Conservation (phyloP, 2,888 invertebrate genomes). For the Pollenia griseotomentosa region DNA sequence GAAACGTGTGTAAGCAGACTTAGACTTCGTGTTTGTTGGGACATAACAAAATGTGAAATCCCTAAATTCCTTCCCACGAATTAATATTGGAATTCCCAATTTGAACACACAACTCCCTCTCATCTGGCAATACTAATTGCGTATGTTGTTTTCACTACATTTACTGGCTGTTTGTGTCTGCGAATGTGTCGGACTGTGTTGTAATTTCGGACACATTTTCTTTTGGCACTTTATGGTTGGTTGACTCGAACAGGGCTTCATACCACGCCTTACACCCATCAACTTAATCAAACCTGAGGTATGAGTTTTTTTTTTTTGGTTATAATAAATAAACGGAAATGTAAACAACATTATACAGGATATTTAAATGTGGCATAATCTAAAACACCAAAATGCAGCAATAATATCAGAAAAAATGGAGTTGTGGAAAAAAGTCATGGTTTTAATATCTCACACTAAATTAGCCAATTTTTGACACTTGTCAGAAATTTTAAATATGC, state of each 20-base stretch:
- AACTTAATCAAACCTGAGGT: constrained; percentile 15
- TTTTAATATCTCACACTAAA: constrained; percentile 64
- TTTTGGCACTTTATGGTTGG: constrained; percentile 58
- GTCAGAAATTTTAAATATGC: constrained; percentile 20
- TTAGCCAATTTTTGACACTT: constrained; percentile 65
- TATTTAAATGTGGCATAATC: constrained; percentile 72
- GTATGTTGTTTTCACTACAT: constrained; percentile 69
- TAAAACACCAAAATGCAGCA: constrained; percentile 64
- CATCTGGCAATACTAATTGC: constrained; percentile 21
- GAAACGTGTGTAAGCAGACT: no score
- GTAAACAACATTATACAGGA: constrained; percentile 68
- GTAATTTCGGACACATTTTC: constrained; percentile 41
- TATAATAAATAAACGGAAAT: constrained; percentile 72
- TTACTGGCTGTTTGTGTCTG: background rate
- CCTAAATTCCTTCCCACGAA: no score
- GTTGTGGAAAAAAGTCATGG: constrained; percentile 10
- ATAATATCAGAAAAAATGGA: constrained; percentile 10
- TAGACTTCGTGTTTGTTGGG: no score
- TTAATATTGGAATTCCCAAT: no score
- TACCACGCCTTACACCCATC: background rate
- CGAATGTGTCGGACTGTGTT: constrained; percentile 35
- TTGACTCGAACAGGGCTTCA: constrained; percentile 23
- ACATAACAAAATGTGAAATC: no score
- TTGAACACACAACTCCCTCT: no score
- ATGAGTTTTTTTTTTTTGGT: constrained; percentile 31